These are phyloP conservation scores for Anodontia alba DNA, from an alignment of 2,888 invertebrate species.

Conservation along the genomic window DNA sequence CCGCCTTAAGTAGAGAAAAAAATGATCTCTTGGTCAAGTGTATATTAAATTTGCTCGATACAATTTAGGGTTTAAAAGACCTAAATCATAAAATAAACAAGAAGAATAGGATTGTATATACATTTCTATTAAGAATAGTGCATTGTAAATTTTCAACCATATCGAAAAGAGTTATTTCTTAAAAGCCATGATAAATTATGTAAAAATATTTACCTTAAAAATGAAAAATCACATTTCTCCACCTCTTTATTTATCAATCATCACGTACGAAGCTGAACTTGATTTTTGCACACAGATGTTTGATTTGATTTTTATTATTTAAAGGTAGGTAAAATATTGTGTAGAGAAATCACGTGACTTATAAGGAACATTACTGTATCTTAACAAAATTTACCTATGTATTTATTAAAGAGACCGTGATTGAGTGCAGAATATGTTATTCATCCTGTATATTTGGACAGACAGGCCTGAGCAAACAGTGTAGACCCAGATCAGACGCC, in stretches of 20 bases:
- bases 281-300: constrained; percentile 4
- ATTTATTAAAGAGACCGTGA: background rate
- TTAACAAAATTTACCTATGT: constrained; percentile 3
- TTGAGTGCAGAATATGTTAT: background rate
- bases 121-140: background rate
- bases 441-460: too few species aligned
- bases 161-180: background rate
- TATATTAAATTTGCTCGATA: too few species aligned
- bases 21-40: background rate
- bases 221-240: constrained; percentile 1
- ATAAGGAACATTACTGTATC: constrained; percentile 8
- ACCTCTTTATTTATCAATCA: background rate
- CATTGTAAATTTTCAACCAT: background rate
- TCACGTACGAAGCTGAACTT: background rate
- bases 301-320: background rate
- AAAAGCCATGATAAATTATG: too few species aligned
- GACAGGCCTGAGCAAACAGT: too few species aligned
- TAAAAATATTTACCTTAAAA: background rate
- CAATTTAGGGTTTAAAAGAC: background rate
- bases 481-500: too few species aligned
- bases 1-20: background rate
- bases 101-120: background rate
- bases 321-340: constrained; percentile 11
- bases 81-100: constrained; percentile 12
- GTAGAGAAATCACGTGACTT: constrained; percentile 9